Base-by-base conservation (phyloP, 2,797 vertebrate species). In the Notoglanidium macrostoma region DNA sequence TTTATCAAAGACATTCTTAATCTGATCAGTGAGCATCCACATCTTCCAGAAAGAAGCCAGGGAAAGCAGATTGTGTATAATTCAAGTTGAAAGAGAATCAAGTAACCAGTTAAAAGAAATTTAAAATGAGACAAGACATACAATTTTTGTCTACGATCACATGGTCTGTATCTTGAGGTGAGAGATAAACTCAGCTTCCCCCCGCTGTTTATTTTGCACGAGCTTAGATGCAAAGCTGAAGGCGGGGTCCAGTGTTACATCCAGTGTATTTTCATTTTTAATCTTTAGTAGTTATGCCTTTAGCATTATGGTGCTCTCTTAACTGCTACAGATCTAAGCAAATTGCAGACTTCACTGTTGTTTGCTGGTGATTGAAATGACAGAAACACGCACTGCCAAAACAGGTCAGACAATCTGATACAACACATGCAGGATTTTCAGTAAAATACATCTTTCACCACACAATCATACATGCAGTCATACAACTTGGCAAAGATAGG, bases 31-130 rank as follows among this genome's bases (percentile, higher is more conserved):
- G 32, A 87, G 85, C 54, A 87, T 67, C 40, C 86, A 59, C 54
- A 72, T 68, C 44, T 74, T 57, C 86, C 81, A 88, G 80, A 85
- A 87, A 44, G 51, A 65, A 86, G 83, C 61, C 70, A 82, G 61
- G 70, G 35, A 68, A 15, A 88, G 29, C 44, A 92, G 78, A 68
- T 54, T 77, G 40, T 65, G 49, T 78, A 63, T 72, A 90, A 91
- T 89, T 91, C 88, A 95, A 95, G 95, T 93, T 94, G 92, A 93
- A 91, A 87, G n/a, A 29, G 89, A 87, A 72, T 87, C 85, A 86
- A 91, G 90, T 90, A 83, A 92, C 87, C 88, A 78, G 82, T 55
- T 88, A 59, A 87, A 90, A 89, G 5, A 88, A 85, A 79, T 68
- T 67, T 85, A 85, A 14, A 80, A 85, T 61, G 32, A 90, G 89